A percentile compares a stretch with the other conserved stretches of the same genome.
phyloP scores from a whole-genome alignment of 2,797 vertebrate species.

The Cossypha niveicapilla region DNA sequence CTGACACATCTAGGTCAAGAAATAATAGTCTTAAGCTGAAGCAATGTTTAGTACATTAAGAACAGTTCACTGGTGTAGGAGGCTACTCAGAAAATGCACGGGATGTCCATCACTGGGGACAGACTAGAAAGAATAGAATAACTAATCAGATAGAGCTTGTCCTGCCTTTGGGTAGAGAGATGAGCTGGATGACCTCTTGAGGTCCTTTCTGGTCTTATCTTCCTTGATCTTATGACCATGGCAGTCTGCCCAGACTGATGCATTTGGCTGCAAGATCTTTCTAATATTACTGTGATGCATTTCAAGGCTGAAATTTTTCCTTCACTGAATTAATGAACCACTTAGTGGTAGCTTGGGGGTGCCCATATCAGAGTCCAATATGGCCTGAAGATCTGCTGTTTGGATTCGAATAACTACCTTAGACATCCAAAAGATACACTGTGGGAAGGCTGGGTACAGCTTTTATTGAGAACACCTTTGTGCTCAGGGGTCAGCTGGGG shows the following conservation, averaged over 20 bases:
- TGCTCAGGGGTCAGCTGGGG: conserved; percentile 30
- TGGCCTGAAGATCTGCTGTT: background rate
- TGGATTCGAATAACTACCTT: background rate
- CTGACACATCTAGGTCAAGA: background rate
- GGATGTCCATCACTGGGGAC: background rate
- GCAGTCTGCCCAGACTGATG: background rate
- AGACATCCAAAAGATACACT: background rate
- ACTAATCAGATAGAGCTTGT: background rate
- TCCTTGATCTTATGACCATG: background rate
- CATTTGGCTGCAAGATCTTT: background rate
- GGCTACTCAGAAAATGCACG: background rate
- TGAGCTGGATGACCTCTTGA: background rate
- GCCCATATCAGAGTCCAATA: background rate
- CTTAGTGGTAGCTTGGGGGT: background rate
- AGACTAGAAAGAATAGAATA: background rate
- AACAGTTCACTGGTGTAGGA: background rate
- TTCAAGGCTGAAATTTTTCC: background rate
- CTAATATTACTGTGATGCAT: background rate
- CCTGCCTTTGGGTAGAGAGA: background rate
- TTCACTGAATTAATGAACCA: background rate
- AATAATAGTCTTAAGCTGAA: background rate
- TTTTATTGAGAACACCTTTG: background rate
- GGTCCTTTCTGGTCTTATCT: background rate
- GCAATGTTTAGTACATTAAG: background rate
- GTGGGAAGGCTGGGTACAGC: background rate